These are phyloP conservation scores for Danio aesculapii DNA, from an alignment of 2,797 vertebrate genomes.

Conservation along the genomic window DNA sequence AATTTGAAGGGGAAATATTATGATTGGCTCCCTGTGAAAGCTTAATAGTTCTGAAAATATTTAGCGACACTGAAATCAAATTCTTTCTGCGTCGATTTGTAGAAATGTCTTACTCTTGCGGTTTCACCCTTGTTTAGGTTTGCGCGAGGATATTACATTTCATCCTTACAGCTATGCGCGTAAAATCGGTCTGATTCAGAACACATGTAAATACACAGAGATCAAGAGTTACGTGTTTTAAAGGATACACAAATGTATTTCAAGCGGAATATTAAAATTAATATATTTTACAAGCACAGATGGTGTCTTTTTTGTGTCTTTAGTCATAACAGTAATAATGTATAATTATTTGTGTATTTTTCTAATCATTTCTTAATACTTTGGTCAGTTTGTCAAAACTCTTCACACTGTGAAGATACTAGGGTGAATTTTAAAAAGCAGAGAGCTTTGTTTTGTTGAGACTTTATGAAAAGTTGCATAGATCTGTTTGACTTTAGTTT, in stretches of 20 bases:
- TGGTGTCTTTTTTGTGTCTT: neutral
- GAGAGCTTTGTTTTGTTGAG: too few species aligned
- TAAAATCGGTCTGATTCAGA: conserved; percentile 21
- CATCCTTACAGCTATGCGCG: conserved; percentile 19
- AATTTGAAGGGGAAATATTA: conserved; percentile 51
- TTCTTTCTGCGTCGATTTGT: conserved; percentile 72
- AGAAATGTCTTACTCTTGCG: conserved; percentile 70
- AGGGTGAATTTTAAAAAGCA: too few species aligned
- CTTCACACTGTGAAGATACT: too few species aligned
- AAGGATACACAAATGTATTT: conserved; percentile 65
- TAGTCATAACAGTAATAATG: neutral
- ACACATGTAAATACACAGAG: conserved; percentile 30
- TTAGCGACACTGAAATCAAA: conserved; percentile 61
- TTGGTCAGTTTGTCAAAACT: too few species aligned
- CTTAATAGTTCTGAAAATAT: conserved; percentile 68
- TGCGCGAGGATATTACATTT: conserved; percentile 54
- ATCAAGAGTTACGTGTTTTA: conserved; percentile 68
- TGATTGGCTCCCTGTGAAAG: conserved; percentile 47
- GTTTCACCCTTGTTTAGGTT: conserved; percentile 61
- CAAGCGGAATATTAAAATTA: conserved; percentile 76
- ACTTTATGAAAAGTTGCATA: too few species aligned
- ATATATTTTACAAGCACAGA: conserved; percentile 84
- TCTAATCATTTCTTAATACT: too few species aligned
- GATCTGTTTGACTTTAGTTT: too few species aligned
- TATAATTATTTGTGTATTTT: neutral